Evolutionary conservation across 2,113 vertebrate species (phyloP).

Genomic region (Neofelis nebulosa): DNA sequence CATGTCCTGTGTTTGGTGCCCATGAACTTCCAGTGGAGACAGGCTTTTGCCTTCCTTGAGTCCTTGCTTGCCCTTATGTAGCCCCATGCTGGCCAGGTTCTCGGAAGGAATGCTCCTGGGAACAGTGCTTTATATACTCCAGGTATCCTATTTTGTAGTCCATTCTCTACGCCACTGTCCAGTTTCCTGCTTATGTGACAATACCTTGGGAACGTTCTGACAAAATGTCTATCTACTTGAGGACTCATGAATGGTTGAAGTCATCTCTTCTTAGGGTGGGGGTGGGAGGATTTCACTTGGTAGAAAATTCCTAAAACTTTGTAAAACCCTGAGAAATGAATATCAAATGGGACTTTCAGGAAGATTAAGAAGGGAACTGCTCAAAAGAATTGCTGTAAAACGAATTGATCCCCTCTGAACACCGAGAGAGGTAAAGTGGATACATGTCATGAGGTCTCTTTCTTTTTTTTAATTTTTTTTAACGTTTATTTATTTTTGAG

Average conservation of each 20-base stretch:
- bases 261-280: not conserved
- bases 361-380: not conserved
- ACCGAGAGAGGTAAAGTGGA: accelerated
- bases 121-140: accelerated
- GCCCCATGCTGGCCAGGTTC: not conserved
- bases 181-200: too few species aligned
- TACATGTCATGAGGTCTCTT: accelerated
- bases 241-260: not conserved
- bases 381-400: not conserved
- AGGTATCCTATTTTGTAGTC: not conserved
- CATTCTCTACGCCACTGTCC: accelerated
- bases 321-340: not conserved
- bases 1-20: accelerated
- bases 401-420: accelerated
- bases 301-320: not conserved
- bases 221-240: too few species aligned
- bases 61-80: accelerated
- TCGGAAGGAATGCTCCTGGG: accelerated
- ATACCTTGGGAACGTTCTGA: not conserved
- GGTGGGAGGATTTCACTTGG: not conserved
- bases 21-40: not conserved
- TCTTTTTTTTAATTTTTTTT: too few species aligned
- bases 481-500: too few species aligned
- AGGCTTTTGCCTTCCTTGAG: not conserved
- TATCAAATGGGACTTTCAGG: not conserved